A percentile compares a stretch with the other conserved stretches of the same genome.
Conservation (phyloP, 2,797 vertebrate species). For the Galagoides demidoff region DNA sequence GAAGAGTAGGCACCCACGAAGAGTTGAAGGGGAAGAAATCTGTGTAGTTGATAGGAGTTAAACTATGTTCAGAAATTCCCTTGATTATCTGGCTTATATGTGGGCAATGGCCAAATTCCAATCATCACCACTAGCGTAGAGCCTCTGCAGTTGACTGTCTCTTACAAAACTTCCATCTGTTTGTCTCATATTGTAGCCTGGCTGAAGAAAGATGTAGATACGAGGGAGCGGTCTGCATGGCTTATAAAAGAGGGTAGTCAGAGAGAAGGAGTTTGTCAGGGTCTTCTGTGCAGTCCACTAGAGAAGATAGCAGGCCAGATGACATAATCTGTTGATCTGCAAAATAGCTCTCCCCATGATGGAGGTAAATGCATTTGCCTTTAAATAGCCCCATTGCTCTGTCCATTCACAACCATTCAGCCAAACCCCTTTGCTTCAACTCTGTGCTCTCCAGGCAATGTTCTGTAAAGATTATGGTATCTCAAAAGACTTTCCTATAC, state of each 20-base stretch:
- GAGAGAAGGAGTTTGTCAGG: neutral
- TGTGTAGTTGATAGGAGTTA: neutral
- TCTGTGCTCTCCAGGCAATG: neutral
- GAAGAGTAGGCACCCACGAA: neutral
- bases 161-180: neutral
- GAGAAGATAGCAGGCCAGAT: neutral
- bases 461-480: neutral
- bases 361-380: neutral
- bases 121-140: neutral
- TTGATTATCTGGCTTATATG: neutral
- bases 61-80: neutral
- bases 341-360: neutral
- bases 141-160: neutral
- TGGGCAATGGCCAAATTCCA: neutral
- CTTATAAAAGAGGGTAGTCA: neutral
- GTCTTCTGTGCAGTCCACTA: neutral
- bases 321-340: neutral
- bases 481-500: neutral
- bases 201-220: neutral
- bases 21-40: neutral
- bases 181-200: neutral
- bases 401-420: neutral
- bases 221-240: neutral
- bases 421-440: neutral
- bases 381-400: neutral